These are phyloP conservation scores for Myoxocephalus aenaeus DNA, from an alignment of 2,797 vertebrate species.

Conservation along the genomic window DNA sequence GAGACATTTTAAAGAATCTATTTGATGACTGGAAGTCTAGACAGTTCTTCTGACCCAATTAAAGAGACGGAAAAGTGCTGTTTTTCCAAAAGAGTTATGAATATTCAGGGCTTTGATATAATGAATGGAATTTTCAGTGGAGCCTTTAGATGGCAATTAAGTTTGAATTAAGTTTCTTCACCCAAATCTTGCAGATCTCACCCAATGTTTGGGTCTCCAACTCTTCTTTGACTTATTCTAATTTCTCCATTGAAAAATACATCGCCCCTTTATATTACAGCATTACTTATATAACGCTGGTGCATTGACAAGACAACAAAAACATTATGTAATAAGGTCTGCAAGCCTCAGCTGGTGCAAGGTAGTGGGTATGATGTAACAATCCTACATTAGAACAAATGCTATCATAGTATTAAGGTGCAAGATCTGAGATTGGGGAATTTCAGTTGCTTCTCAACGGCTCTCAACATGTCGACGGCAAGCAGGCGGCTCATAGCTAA, in stretches of 20 bases:
- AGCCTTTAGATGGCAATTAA: conserved; percentile 34
- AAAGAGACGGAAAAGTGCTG: conserved; percentile 33
- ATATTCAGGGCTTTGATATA: conserved; percentile 37
- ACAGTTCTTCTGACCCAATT: conserved; percentile 41
- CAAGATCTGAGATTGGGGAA: too few relatives aligned
- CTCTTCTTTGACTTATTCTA: not conserved
- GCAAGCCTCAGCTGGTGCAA: not conserved
- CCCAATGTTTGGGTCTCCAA: not conserved
- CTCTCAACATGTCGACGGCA: too few relatives aligned
- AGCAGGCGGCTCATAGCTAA: too few relatives aligned
- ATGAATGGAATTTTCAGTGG: conserved; percentile 23
- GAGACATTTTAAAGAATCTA: conserved; percentile 42
- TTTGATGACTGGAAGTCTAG: conserved; percentile 35
- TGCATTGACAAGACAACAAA: conserved; percentile 8
- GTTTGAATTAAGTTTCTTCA: conserved; percentile 24
- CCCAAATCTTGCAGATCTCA: not conserved
- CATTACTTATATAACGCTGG: conserved; percentile 5
- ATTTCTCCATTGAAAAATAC: not conserved
- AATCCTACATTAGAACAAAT: not conserved
- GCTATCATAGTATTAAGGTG: not conserved
- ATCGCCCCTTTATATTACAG: conserved; percentile 9
- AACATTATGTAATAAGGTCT: conserved; percentile 18
- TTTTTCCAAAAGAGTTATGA: conserved; percentile 46
- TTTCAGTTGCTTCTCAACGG: too few relatives aligned
- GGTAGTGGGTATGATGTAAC: not conserved